A percentile compares a stretch with the other conserved stretches of the same genome.
Conservation (phyloP, 2,797 vertebrate species). For the Chloroceryle amazona region DNA sequence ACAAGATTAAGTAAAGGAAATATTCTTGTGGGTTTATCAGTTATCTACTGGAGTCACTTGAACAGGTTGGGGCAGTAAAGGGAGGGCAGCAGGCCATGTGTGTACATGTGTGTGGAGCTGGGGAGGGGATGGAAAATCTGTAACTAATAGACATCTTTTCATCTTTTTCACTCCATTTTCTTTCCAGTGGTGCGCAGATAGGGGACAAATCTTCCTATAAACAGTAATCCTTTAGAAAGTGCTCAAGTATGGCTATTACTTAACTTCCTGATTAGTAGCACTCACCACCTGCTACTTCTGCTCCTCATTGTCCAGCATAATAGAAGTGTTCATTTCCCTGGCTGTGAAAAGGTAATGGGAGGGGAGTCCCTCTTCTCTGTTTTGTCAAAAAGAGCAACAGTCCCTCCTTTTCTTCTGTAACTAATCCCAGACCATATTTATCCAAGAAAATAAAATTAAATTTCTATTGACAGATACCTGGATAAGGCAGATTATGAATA, state of each 20-base stretch:
- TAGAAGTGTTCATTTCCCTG: constrained; percentile 36
- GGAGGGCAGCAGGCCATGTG: not conserved
- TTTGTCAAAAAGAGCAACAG: constrained; percentile 53
- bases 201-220: constrained; percentile 43
- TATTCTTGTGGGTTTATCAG: not conserved
- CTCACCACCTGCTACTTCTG: constrained; percentile 61
- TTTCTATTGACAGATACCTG: constrained; percentile 2
- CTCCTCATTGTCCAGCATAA: constrained; percentile 56
- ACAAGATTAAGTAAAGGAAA: not conserved
- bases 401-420: not conserved
- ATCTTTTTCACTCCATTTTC: constrained; percentile 16
- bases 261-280: constrained; percentile 58
- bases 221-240: constrained; percentile 48
- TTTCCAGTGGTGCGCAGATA: constrained; percentile 2
- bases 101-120: not conserved
- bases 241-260: constrained; percentile 43
- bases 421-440: constrained; percentile 14
- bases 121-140: not conserved
- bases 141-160: constrained; percentile 35
- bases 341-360: constrained; percentile 58
- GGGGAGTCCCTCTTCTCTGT: constrained; percentile 5
- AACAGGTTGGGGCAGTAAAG: not conserved
- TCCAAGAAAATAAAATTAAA: constrained; percentile 11
- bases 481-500: not conserved
- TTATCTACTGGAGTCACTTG: not conserved